Evolutionary conservation across 2,113 vertebrate genomes (phyloP).

Genomic region (Tyto alba): DNA sequence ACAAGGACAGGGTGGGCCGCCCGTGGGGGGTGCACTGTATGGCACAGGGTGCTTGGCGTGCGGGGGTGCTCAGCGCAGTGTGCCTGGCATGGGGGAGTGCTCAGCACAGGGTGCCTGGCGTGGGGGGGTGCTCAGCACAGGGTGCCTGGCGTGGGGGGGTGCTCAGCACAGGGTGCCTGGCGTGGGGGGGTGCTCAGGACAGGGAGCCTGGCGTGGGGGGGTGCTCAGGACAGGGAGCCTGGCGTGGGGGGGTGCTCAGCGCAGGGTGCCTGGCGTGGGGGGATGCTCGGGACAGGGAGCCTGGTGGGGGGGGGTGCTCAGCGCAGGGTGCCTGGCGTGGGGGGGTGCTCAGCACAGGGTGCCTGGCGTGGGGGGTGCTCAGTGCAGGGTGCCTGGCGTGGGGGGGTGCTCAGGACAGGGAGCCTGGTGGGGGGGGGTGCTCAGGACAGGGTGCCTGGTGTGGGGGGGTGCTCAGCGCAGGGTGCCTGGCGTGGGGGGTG

Average conservation of each 20-base stretch:
- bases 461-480: too few relatives aligned
- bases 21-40: background rate
- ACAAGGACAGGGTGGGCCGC: background rate
- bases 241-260: background rate
- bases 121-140: background rate
- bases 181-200: too few relatives aligned
- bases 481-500: too few relatives aligned
- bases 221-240: too few relatives aligned
- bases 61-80: background rate
- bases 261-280: background rate
- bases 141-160: background rate
- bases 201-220: too few relatives aligned
- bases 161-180: background rate
- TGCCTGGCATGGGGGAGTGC: background rate
- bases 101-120: background rate
- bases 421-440: too few relatives aligned
- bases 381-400: background rate
- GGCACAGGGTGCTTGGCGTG: too few relatives aligned
- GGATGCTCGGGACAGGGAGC: too few relatives aligned
- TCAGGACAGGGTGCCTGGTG: too few relatives aligned
- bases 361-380: background rate
- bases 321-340: background rate
- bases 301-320: background rate
- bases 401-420: too few relatives aligned
- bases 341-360: background rate